Conservation (phyloP, 92 coral and sea anemone species). For the Metridium senile region DNA sequence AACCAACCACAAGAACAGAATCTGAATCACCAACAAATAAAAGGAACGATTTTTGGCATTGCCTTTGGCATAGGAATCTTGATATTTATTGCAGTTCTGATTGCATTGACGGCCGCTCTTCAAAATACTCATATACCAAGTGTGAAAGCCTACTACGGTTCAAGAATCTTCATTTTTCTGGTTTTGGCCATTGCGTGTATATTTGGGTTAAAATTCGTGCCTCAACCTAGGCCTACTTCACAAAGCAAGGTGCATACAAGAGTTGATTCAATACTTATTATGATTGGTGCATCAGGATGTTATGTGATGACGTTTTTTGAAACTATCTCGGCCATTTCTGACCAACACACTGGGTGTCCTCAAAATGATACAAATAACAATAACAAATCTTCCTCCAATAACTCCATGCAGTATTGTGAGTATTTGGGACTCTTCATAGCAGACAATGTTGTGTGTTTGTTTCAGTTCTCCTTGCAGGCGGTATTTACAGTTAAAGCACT, state of each 20-base stretch:
- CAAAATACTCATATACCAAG: no score
- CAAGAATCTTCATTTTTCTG: neutral
- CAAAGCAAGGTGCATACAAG: conserved; percentile 5
- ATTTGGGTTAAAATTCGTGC: conserved; percentile 6
- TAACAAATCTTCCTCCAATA: no score
- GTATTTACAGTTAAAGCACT: conserved; percentile 22
- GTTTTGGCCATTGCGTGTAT: neutral
- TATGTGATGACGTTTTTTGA: conserved; percentile 5
- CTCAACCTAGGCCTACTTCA: neutral
- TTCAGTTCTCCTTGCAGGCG: conserved; percentile 28
- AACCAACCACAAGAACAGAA: no score
- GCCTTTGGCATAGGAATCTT: conserved; percentile 9
- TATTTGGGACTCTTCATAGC: neutral
- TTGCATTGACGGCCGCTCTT: neutral
- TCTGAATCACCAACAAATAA: no score
- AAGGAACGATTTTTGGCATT: conserved; percentile 10
- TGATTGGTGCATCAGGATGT: conserved; percentile 31
- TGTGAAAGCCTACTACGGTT: neutral
- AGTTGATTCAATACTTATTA: conserved; percentile 26
- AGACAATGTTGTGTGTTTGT: neutral
- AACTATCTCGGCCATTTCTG: neutral
- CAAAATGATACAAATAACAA: no score
- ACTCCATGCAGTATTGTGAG: neutral
- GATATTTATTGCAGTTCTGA: neutral
- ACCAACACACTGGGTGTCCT: neutral